phyloP scores from a whole-genome alignment of 2,888 invertebrate genomes.

The Cephus nigrinus region DNA sequence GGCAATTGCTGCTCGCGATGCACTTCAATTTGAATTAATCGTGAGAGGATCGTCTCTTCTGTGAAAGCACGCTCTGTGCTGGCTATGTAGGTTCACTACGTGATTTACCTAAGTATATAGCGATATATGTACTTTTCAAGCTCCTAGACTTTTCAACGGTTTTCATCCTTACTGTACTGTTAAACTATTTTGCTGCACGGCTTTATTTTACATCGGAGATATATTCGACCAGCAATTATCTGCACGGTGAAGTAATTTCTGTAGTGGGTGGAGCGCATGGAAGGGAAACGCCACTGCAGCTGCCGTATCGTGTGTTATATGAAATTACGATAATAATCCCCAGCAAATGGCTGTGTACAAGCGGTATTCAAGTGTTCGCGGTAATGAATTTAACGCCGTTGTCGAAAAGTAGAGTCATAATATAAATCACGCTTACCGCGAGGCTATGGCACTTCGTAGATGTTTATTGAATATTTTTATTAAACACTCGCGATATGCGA shows the following conservation, averaged over 20 bases:
- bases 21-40: not conserved
- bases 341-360: constrained; percentile 33
- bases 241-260: constrained; percentile 3
- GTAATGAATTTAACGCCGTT: constrained; percentile 52
- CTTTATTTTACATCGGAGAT: not conserved
- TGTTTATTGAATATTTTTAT: constrained; percentile 51
- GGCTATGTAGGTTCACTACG: not conserved
- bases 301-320: constrained; percentile 1
- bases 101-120: not conserved
- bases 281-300: not conserved
- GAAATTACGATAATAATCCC: constrained; percentile 38
- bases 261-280: not conserved
- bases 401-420: constrained; percentile 51
- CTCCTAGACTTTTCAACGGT: not conserved
- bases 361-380: constrained; percentile 36
- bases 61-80: not conserved
- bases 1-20: not conserved
- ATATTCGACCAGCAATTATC: not conserved
- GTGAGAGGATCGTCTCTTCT: not conserved
- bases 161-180: not conserved
- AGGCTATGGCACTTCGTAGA: constrained; percentile 36
- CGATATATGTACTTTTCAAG: not conserved
- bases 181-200: not conserved
- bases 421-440: constrained; percentile 45
- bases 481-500: constrained; percentile 48